phyloP scores from a whole-genome alignment of 2,113 vertebrate genomes.

The Poicephalus gulielmi region DNA sequence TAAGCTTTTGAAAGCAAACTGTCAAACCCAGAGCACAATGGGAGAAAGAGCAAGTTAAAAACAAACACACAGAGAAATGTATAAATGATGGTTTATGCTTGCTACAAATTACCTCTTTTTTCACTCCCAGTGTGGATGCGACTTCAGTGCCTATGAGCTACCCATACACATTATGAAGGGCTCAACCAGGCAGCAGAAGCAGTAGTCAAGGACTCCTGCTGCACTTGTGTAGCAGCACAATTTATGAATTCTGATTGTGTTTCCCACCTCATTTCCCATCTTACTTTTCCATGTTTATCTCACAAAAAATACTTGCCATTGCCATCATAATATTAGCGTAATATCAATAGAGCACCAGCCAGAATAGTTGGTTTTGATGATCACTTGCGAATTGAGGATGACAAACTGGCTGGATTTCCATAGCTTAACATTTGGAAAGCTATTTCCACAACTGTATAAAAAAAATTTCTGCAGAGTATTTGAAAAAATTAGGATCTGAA shows the following conservation, averaged over 20 bases:
- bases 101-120: background rate
- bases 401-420: background rate
- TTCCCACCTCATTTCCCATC: background rate
- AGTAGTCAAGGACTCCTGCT: background rate
- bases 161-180: background rate
- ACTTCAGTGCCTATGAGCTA: background rate
- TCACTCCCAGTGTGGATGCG: background rate
- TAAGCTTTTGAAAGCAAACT: background rate
- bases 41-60: background rate
- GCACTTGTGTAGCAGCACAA: background rate
- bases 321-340: background rate
- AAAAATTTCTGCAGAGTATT: background rate
- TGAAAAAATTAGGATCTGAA: background rate
- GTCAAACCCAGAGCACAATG: background rate
- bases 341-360: background rate
- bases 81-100: background rate
- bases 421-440: background rate
- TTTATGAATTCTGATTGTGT: background rate
- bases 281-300: background rate
- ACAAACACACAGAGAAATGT: background rate
- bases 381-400: background rate
- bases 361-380: background rate
- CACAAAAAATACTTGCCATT: background rate
- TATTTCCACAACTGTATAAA: background rate
- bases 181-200: background rate